Evolutionary conservation across 2,888 invertebrate genomes (phyloP), one percentile per base, ranked within the genome.

Genomic region (Drymonia ruficornis): DNA sequence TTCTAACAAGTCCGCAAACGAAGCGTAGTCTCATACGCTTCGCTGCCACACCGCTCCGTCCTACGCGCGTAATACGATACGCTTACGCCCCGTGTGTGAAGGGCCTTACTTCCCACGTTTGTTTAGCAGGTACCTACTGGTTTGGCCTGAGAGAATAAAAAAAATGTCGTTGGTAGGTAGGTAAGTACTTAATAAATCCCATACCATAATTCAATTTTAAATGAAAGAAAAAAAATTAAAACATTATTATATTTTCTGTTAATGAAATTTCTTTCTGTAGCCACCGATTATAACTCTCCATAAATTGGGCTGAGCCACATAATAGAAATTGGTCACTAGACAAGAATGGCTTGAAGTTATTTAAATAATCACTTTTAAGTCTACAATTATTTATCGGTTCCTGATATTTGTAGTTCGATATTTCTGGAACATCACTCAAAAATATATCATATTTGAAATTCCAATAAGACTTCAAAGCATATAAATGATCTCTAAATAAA

Each of bases 361-460:
- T 31, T 45, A 95, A 58, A 69, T 89, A 78, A 43, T 78, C 65
- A 45, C 62, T 50, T 45, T 63, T 68, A 7, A 95, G 70, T 76
- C 83, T 93, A 38, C 71, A 68, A 49, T 61, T 61, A 53, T 80
- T 70, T 34, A 95, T 78, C 47, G 91, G 87, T 81, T 95, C 95
- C 70, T 91, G 84, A 78, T 95, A 94, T 74, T 92, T 94, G 44
- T 63, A 53, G 47, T 48, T 57, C 13, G 15, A 34, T 55, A 59
- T 50, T 15, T 54, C 42, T 38, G 40, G 31, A 42, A 11, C 48
- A 34, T 80, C 82, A 65, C 87, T 82, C 48, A 96, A 67, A 84
- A 94, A 96, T 61, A 96, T 86, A 43, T 89, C 86, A 63, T 94
- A 94, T n/a, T 85, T 86, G 78, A 97, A 97, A 87, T 97, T 97